Conservation (phyloP, 2,113 vertebrate genomes). For the Ictalurus furcatus region DNA sequence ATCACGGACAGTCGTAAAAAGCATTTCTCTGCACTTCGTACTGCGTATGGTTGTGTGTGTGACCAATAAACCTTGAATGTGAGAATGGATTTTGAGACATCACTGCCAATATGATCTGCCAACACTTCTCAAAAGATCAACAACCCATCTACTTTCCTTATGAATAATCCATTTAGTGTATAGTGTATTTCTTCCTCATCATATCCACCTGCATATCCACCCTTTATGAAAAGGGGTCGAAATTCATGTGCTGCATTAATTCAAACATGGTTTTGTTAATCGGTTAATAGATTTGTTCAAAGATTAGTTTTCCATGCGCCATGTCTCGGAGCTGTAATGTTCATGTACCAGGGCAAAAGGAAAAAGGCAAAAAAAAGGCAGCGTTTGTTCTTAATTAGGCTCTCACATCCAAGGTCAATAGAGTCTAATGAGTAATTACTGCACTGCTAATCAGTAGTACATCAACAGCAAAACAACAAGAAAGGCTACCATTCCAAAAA, state of each 20-base stretch:
- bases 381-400: constrained; percentile 12
- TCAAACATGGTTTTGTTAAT: neutral
- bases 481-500: neutral
- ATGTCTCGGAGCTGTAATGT: neutral
- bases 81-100: neutral
- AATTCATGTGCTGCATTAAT: neutral
- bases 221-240: neutral
- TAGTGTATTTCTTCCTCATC: neutral
- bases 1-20: too few species aligned
- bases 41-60: too few species aligned
- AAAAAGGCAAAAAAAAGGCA: neutral
- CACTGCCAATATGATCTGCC: neutral
- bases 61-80: too few species aligned
- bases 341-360: neutral
- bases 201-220: neutral
- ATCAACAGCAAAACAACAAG: neutral
- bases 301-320: neutral
- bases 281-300: neutral
- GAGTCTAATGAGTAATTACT: constrained; percentile 15
- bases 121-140: neutral
- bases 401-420: constrained; percentile 27
- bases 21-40: too few species aligned
- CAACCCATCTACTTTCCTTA: neutral
- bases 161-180: neutral
- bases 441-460: constrained; percentile 3